Percentiles rank a stretch among this genome's conserved stretches.
Conservation (phyloP, 2,797 vertebrate genomes). For the Steatocranus sp. region DNA sequence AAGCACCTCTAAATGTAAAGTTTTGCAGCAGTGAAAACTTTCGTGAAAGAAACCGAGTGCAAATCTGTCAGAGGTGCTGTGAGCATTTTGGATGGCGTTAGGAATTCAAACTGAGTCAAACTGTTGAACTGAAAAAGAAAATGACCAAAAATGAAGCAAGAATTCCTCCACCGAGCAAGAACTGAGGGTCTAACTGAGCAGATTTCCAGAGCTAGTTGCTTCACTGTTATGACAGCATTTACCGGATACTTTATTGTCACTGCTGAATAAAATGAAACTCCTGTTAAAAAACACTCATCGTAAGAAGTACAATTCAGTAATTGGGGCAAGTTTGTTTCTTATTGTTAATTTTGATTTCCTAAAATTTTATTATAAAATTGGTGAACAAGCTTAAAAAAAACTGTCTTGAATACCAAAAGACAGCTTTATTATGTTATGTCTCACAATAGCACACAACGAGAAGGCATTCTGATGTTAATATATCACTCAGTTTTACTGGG, state of each 20-base stretch:
- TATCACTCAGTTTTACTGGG: background rate
- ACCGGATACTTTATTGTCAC: background rate
- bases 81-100: too few species aligned
- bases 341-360: background rate
- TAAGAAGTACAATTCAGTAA: background rate
- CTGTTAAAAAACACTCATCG: background rate
- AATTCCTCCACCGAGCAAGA: background rate
- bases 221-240: background rate
- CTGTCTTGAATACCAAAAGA: background rate
- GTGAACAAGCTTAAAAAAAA: background rate
- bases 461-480: background rate
- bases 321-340: background rate
- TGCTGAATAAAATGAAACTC: background rate
- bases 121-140: background rate
- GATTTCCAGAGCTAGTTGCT: background rate
- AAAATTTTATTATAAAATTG: background rate
- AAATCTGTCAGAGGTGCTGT: too few species aligned
- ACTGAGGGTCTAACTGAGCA: background rate
- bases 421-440: accelerated
- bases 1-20: background rate
- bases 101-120: too few species aligned
- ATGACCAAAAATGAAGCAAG: background rate
- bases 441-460: background rate
- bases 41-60: too few species aligned
- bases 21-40: background rate